phyloP scores from a whole-genome alignment of 2,888 invertebrate genomes.

The Branchipolynoe longqiensis region DNA sequence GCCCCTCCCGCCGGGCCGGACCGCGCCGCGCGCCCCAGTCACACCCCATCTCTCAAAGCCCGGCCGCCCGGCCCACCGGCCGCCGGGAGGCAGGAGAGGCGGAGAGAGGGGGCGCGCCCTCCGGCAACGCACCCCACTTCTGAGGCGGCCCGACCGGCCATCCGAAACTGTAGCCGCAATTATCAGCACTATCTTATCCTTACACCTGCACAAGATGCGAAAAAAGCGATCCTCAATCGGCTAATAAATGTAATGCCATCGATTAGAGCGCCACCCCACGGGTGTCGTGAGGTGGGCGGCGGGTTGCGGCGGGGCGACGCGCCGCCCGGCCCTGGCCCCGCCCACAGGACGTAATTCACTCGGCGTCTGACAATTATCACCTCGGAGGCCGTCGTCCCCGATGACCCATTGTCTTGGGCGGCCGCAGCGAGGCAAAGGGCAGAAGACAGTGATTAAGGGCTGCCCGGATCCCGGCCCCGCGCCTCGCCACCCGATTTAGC shows the following conservation, averaged over 20 bases:
- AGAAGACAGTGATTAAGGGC: conserved; percentile 53
- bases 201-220: conserved; percentile 60
- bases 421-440: conserved; percentile 33
- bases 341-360: conserved; percentile 59
- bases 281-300: conserved; percentile 58
- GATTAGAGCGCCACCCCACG: conserved; percentile 61
- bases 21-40: conserved; percentile 11
- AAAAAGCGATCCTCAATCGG: conserved; percentile 45
- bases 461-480: not conserved
- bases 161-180: conserved; percentile 46
- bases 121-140: not conserved
- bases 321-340: not conserved
- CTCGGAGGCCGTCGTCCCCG: conserved; percentile 63
- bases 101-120: conserved; percentile 20
- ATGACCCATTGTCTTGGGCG: conserved; percentile 62
- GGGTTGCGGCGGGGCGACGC: conserved; percentile 48
- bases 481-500: not conserved
- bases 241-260: conserved; percentile 65
- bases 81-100: too few species aligned
- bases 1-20: not conserved
- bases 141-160: conserved; percentile 24
- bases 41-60: conserved; percentile 59
- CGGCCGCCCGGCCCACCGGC: not conserved
- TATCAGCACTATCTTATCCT: conserved; percentile 63
- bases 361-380: conserved; percentile 67